Base-by-base conservation (phyloP, 2,888 invertebrate genomes). In the Cybosia mesomella region DNA sequence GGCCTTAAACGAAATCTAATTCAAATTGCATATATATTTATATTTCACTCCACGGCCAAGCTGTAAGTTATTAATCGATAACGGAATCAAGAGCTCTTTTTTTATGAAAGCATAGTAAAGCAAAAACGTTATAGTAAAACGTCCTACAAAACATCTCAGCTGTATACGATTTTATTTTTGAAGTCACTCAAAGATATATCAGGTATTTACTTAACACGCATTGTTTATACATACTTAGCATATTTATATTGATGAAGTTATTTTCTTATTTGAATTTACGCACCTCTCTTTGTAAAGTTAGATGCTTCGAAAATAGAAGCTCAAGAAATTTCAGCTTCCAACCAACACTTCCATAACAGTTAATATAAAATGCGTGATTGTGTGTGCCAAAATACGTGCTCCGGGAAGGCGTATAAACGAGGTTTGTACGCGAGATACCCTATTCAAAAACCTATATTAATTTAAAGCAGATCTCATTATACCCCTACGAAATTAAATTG, bases 371-470 rank as follows among this genome's bases (percentile, higher is more conserved):
- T 71, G 75, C 66, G 68, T 75, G 74, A 80, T 80, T 76, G 73
- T 76, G 64, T 69, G 69, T 55, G 53, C 55, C 64, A 71, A 76
- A 77, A 78, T 72, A 77, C 71, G 74, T 73, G 73, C 49, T 72
- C 66, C 61, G 60, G 61, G 60, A 4, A 73, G 59, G 75, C 70
- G 69, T 64, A 70, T 72, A 77, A 79, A 76, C 68, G 81, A 79
- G 73, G 64, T 75, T 75, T 70, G 73, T 67, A 70, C 70, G 70
- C 66, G 59, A 77, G 77, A 74, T 75, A 75, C 74, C 68, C 79
- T 82, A 83, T 83, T 83, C 84, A 82, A 84, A 86, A 84, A 79
- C 80, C 82, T 83, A 76, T 82, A 84, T 85, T 87, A 85, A 87
- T 86, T 86, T 79, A 70, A 81, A 79, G 72, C 77, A 78, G 75